Evolutionary conservation across 2,797 vertebrate species (phyloP), one percentile per base, ranked within the genome.

Genomic region (Sitta carolinensis): DNA sequence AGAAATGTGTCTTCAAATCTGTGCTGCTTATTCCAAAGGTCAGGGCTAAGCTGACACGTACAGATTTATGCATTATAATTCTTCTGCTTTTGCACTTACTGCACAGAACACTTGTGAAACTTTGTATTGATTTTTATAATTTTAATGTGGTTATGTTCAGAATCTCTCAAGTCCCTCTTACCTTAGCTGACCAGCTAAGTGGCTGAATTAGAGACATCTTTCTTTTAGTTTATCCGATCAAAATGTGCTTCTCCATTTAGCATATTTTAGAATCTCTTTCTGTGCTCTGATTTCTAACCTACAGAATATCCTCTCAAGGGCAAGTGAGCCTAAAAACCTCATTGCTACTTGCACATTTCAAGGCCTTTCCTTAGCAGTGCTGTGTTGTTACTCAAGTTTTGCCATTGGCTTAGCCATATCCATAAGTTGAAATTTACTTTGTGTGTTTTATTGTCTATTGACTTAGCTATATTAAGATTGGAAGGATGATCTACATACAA

Each of bases 1-100:
- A 12, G 52, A 93, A 97, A 89, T 4, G 12, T 50, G 64, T 68
- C 50, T 67, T 96, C 74, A 93, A 69, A 84, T 77, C 88, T 72
- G 63, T 78, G 43, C 17, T 7, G 4, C 9, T 5, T 84, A 25
- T 95, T 89, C 64, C 63, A 76, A 95, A 95, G 76, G 52, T 59
- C 89, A 52, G 17, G 14, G 55, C 30, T 75, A 76, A 94, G 27
- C 42, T 67, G 58, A 89, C 7, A 1, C 1, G 26, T 88, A 69
- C 38, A 75, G 38, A 47, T 80, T 84, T 75, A 90, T 36, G 40
- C 52, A 55, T 63, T 43, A 36, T 34, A 40, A 52, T 85, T 70
- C 48, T 63, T 62, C 54, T 67, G 66, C 29, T 66, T 92, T 95
- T 86, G 19, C 62, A 87, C 73, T 93, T 76, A 76, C 61, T 89